Percentiles rank a stretch among this genome's conserved stretches.
Evolutionary conservation across 2,888 invertebrate genomes (phyloP).

Genomic region (Morpho helenor): DNA sequence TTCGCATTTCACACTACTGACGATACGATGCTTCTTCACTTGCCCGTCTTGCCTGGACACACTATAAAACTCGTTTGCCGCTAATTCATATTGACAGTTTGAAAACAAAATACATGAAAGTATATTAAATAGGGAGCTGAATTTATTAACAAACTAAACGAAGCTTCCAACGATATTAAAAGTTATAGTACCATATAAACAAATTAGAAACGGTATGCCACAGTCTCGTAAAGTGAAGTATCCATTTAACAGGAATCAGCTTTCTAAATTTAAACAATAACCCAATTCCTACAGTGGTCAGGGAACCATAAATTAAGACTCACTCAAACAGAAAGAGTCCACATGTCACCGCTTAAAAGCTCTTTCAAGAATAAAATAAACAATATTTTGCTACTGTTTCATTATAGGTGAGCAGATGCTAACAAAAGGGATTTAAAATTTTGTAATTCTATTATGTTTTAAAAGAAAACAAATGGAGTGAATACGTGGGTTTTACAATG

Average conservation of each 20-base stretch:
- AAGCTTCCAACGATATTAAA: neutral
- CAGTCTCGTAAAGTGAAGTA: conserved; percentile 29
- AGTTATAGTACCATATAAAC: conserved; percentile 5
- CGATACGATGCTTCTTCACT: too few species aligned
- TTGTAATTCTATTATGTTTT: conserved; percentile 66
- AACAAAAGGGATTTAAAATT: conserved; percentile 52
- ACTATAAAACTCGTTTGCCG: too few species aligned
- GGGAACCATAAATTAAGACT: conserved; percentile 60
- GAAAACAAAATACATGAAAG: too few species aligned
- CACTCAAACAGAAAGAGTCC: conserved; percentile 55
- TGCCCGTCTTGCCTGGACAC: too few species aligned
- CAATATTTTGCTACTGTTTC: conserved; percentile 74
- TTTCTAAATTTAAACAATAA: conserved; percentile 66
- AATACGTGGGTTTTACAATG: conserved; percentile 56
- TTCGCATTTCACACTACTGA: too few species aligned
- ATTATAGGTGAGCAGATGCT: conserved; percentile 54
- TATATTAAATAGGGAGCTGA: neutral
- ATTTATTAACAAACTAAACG: neutral
- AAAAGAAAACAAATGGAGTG: conserved; percentile 64
- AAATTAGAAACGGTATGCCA: conserved; percentile 57
- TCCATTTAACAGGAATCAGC: conserved; percentile 34
- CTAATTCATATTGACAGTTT: too few species aligned
- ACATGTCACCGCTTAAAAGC: conserved; percentile 69
- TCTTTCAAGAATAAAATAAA: conserved; percentile 67
- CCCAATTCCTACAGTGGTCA: conserved; percentile 60